Evolutionary conservation across 2,113 vertebrate genomes (phyloP).

Genomic region (Suncus etruscus): DNA sequence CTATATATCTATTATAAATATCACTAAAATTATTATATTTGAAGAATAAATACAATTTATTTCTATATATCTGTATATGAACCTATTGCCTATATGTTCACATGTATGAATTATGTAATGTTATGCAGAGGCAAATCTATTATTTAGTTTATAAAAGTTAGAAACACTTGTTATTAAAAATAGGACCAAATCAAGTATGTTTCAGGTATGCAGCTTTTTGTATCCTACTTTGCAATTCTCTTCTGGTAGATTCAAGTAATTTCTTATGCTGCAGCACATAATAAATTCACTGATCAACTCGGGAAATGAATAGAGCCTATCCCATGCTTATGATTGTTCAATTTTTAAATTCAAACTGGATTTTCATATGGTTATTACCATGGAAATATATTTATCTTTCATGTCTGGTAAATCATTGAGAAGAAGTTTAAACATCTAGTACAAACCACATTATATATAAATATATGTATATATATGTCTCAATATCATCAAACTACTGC

Average conservation of each 20-base stretch:
- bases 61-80: no score
- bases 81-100: no score
- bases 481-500: no score
- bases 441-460: background rate
- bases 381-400: background rate
- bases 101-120: background rate
- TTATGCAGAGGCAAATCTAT: background rate
- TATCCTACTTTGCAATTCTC: background rate
- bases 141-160: background rate
- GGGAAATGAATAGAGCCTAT: fast-evolving
- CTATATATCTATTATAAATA: no score
- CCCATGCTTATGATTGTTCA: background rate
- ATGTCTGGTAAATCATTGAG: background rate
- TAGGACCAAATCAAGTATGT: background rate
- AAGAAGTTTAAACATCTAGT: fast-evolving
- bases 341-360: background rate
- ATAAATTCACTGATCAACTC: background rate
- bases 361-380: background rate
- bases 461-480: no score
- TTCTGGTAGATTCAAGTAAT: fast-evolving
- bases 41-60: no score
- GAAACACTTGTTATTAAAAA: background rate
- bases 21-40: no score
- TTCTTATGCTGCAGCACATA: background rate
- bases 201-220: fast-evolving